Evolutionary conservation across 2,888 invertebrate species (phyloP).

Genomic region (Synanthedon tipuliformis): DNA sequence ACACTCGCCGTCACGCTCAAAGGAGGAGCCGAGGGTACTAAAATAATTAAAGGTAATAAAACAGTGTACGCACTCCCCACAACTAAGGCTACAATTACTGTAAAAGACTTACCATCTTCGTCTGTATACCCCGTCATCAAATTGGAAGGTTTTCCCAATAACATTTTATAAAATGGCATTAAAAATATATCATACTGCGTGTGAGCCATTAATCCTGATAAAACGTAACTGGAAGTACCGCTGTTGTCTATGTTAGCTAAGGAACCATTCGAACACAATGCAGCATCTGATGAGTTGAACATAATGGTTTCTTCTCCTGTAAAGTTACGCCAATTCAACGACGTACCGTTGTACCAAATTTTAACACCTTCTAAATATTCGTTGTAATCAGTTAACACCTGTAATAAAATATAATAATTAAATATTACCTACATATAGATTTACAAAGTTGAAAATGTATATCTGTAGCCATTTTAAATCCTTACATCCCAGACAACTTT

Average conservation of each 20-base stretch:
- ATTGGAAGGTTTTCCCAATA: constrained; percentile 94
- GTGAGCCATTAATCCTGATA: constrained; percentile 83
- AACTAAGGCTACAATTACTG: neutral
- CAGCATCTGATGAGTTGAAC: constrained; percentile 30
- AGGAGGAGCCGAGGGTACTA: constrained; percentile 83
- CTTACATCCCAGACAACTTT: constrained; percentile 86
- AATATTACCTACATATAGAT: neutral
- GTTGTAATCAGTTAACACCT: constrained; percentile 66
- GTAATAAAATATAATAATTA: constrained; percentile 12
- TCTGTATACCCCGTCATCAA: constrained; percentile 85
- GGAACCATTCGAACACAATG: constrained; percentile 69
- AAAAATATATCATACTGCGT: constrained; percentile 93
- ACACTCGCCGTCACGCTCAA: constrained; percentile 83
- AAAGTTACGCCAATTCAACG: constrained; percentile 55
- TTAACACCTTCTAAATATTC: constrained; percentile 77
- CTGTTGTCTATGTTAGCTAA: constrained; percentile 77
- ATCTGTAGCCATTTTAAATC: constrained; percentile 14
- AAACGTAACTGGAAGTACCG: constrained; percentile 77
- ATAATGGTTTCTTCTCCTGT: constrained; percentile 39
- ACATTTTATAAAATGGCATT: constrained; percentile 87
- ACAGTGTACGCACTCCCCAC: constrained; percentile 1
- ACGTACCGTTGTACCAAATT: constrained; percentile 69
- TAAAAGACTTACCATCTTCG: constrained; percentile 76
- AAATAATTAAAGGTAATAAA: constrained; percentile 33
- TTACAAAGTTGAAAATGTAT: neutral